Conservation (phyloP, 2,113 vertebrate species). For the Silurus glanis region DNA sequence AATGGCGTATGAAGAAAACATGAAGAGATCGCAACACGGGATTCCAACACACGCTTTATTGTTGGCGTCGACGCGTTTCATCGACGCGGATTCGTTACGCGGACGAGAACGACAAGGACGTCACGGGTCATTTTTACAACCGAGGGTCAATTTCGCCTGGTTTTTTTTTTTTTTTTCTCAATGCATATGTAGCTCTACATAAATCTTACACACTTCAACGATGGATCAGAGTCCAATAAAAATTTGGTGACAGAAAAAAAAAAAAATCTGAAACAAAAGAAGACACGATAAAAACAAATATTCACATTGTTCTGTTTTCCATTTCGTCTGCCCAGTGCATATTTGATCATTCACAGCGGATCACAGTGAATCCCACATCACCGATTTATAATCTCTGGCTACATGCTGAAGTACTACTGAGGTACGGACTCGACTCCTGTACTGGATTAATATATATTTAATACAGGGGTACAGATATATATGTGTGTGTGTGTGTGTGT, state of each 20-base stretch:
- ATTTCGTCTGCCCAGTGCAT: constrained; percentile 28
- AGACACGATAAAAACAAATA: constrained; percentile 13
- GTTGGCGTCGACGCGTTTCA: no score
- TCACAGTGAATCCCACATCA: not conserved
- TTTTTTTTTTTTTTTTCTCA: not conserved
- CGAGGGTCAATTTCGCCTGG: not conserved
- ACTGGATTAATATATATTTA: constrained; percentile 23
- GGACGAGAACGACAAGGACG: no score
- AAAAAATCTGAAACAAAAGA: not conserved
- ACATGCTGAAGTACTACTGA: constrained; percentile 38
- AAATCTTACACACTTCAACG: not conserved
- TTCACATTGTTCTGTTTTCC: constrained; percentile 22
- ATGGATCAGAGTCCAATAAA: not conserved
- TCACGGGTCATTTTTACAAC: not conserved
- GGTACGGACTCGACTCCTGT: not conserved
- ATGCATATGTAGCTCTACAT: constrained; percentile 4
- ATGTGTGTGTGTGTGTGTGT: constrained; percentile 1
- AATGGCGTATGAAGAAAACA: no score
- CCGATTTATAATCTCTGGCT: constrained; percentile 12
- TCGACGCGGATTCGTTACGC: no score
- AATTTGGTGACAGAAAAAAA: not conserved
- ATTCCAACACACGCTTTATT: no score
- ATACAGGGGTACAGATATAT: not conserved
- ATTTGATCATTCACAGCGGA: not conserved
- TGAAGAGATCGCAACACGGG: no score